Conservation (phyloP, 2,888 invertebrate species). For the Amorpha juglandis region DNA sequence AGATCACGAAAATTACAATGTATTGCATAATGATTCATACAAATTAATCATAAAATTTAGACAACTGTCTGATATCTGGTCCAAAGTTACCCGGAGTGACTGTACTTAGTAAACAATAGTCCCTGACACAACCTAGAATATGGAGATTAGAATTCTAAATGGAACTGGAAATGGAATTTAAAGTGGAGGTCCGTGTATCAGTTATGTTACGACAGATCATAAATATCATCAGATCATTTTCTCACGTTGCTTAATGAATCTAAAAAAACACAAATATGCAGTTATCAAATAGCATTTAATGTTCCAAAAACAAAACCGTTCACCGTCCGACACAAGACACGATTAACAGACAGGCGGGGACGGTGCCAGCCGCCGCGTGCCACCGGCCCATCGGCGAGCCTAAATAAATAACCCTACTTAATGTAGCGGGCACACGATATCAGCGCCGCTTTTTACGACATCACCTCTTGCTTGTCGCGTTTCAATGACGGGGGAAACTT, state of each 20-base stretch:
- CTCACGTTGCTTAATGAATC: not conserved
- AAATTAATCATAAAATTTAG: too few relatives aligned
- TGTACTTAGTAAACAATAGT: too few relatives aligned
- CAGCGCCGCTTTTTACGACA: constrained; percentile 62
- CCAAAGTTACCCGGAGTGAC: too few relatives aligned
- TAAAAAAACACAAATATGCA: constrained; percentile 4
- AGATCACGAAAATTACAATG: too few relatives aligned
- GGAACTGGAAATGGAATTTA: too few relatives aligned
- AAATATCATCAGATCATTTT: too few relatives aligned
- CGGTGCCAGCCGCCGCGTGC: constrained; percentile 56
- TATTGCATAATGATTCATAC: too few relatives aligned
- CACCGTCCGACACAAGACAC: constrained; percentile 45
- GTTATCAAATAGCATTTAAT: constrained; percentile 29
- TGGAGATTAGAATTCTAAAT: too few relatives aligned
- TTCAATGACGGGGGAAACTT: constrained; percentile 9
- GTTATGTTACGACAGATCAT: too few relatives aligned
- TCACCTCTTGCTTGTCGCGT: constrained; percentile 63
- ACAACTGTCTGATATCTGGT: too few relatives aligned
- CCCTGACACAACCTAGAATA: too few relatives aligned
- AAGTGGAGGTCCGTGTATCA: too few relatives aligned
- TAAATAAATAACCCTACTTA: constrained; percentile 82
- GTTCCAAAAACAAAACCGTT: constrained; percentile 34
- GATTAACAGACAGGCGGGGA: constrained; percentile 46
- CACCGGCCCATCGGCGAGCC: constrained; percentile 59
- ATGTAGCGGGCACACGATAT: constrained; percentile 69